Evolutionary conservation across 2,888 invertebrate genomes (phyloP).

Genomic region (Lasioglossum vierecki): DNA sequence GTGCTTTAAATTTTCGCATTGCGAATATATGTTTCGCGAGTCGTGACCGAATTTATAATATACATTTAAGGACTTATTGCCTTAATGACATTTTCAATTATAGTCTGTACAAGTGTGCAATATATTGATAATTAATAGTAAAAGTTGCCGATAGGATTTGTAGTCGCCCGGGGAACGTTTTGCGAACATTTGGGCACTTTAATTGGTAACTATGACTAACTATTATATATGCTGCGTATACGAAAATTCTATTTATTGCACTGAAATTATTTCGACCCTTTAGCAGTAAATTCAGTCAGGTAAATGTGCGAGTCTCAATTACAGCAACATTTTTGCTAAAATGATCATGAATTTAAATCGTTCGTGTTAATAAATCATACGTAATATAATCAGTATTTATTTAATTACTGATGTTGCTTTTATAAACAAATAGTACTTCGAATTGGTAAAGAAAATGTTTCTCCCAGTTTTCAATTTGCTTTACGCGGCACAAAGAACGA

Average conservation of each 20-base stretch:
- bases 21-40: background rate
- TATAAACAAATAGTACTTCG: background rate
- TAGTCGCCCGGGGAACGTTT: slow-evolving; percentile 24
- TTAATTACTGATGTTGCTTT: too few species aligned
- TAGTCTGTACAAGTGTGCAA: slow-evolving; percentile 5
- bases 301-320: background rate
- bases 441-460: background rate
- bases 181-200: slow-evolving; percentile 9
- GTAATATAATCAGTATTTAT: too few species aligned
- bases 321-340: background rate
- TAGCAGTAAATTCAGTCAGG: background rate
- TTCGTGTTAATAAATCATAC: too few species aligned
- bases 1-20: background rate
- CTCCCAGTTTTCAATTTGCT: background rate
- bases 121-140: slow-evolving; percentile 25
- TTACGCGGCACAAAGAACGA: background rate
- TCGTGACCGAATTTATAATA: background rate
- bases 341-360: too few species aligned
- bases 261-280: background rate
- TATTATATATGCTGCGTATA: background rate
- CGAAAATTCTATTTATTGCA: background rate
- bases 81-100: slow-evolving; percentile 17
- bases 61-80: background rate
- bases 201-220: slow-evolving; percentile 16
- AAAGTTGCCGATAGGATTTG: background rate